Percentiles rank a stretch among this genome's conserved stretches.
Conservation (phyloP, 2,888 invertebrate species). For the Hemicrepidius hirtus region DNA sequence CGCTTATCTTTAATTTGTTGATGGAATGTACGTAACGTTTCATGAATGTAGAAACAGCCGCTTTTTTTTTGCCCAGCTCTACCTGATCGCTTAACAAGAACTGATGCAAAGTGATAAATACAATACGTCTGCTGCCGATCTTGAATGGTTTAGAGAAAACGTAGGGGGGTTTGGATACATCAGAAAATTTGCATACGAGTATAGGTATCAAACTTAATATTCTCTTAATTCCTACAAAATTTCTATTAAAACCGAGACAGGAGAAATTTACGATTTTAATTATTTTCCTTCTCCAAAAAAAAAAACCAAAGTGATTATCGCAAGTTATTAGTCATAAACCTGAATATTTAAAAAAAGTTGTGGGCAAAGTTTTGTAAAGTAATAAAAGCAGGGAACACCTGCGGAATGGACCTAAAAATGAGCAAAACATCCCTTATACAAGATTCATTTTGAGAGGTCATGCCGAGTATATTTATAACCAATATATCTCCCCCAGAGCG, state of each 20-base stretch:
- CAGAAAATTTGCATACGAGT: slow-evolving; percentile 30
- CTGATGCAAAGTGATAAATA: slow-evolving; percentile 12
- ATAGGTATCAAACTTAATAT: neutral
- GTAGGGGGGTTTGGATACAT: slow-evolving; percentile 5
- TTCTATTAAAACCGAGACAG: slow-evolving; percentile 18
- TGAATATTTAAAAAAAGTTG: slow-evolving; percentile 35
- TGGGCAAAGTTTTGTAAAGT: slow-evolving; percentile 38
- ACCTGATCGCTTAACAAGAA: slow-evolving; percentile 29
- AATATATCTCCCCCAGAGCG: slow-evolving; percentile 66
- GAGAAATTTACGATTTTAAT: slow-evolving; percentile 43
- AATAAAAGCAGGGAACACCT: slow-evolving; percentile 57
- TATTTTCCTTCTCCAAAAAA: slow-evolving; percentile 35
- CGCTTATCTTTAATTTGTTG: slow-evolving; percentile 50
- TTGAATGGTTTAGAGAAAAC: slow-evolving; percentile 9
- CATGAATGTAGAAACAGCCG: slow-evolving; percentile 41
- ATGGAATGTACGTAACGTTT: slow-evolving; percentile 47
- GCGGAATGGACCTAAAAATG: slow-evolving; percentile 54
- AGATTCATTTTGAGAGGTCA: slow-evolving; percentile 53
- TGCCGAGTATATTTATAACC: slow-evolving; percentile 65
- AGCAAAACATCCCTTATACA: slow-evolving; percentile 57
- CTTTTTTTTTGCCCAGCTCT: slow-evolving; percentile 40
- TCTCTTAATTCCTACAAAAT: slow-evolving; percentile 5
- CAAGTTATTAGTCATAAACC: slow-evolving; percentile 43
- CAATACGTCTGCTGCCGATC: neutral
- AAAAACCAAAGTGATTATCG: slow-evolving; percentile 26